phyloP scores from a whole-genome alignment of 1,140 invertebrate species.

The Rhysida immarginata region DNA sequence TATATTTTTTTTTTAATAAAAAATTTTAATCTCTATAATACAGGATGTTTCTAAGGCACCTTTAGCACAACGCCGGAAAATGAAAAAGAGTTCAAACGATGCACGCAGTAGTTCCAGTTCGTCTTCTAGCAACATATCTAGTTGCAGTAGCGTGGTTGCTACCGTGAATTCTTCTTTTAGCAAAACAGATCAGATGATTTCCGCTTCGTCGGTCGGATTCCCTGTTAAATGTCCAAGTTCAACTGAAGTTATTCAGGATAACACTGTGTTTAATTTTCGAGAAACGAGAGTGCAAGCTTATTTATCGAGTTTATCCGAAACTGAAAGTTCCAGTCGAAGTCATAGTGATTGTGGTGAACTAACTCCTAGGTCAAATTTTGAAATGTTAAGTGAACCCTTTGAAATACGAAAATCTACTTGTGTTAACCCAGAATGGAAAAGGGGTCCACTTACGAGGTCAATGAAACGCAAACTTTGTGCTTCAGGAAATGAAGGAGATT shows the following conservation, averaged over 20 bases:
- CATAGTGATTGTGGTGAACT: constrained; percentile 2
- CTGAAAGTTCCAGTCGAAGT: neutral
- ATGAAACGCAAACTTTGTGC: neutral
- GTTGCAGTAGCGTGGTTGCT: neutral
- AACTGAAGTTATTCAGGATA: constrained; percentile 17
- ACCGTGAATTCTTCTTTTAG: neutral
- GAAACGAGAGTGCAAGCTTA: constrained; percentile 39
- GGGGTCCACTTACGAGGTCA: neutral
- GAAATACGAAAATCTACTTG: neutral
- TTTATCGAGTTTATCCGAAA: constrained; percentile 31
- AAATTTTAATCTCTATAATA: too few species aligned
- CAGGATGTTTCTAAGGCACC: constrained; percentile 49
- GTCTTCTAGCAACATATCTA: constrained; percentile 27
- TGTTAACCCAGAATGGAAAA: neutral
- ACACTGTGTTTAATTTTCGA: constrained; percentile 37
- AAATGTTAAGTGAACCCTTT: neutral
- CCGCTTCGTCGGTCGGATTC: constrained; percentile 14
- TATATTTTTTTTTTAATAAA: too few species aligned
- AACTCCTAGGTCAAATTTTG: neutral
- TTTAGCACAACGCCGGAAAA: constrained; percentile 48
- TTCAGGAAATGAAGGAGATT: constrained; percentile 2
- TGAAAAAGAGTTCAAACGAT: constrained; percentile 43
- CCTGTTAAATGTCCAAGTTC: constrained; percentile 11
- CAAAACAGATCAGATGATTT: constrained; percentile 16
- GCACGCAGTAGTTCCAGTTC: constrained; percentile 30